Conservation (phyloP, 2,113 vertebrate species). For the Solea senegalensis region DNA sequence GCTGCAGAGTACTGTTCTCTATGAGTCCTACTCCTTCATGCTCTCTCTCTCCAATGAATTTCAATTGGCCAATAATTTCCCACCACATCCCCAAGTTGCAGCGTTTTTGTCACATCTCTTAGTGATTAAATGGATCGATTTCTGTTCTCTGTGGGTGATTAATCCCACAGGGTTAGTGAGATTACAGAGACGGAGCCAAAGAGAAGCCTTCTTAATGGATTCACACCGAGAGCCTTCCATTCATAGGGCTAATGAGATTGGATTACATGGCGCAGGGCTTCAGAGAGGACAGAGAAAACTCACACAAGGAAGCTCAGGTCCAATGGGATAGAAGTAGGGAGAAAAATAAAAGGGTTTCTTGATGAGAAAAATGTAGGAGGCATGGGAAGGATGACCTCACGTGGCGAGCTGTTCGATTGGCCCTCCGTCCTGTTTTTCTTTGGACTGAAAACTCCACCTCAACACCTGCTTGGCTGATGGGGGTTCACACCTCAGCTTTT, state of each 20-base stretch:
- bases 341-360: not conserved
- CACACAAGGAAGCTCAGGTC: slow-evolving; percentile 29
- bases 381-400: slow-evolving; percentile 34
- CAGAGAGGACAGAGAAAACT: slow-evolving; percentile 50
- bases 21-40: not conserved
- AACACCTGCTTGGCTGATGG: slow-evolving; percentile 55
- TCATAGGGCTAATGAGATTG: slow-evolving; percentile 75
- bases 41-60: slow-evolving; percentile 53
- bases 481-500: slow-evolving; percentile 37
- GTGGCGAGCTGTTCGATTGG: not conserved
- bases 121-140: slow-evolving; percentile 79
- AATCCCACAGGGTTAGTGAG: slow-evolving; percentile 75
- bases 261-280: slow-evolving; percentile 55
- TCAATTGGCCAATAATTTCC: slow-evolving; percentile 73
- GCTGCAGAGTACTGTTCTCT: slow-evolving; percentile 34
- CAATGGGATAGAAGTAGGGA: slow-evolving; percentile 10
- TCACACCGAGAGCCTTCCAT: slow-evolving; percentile 70
- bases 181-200: slow-evolving; percentile 61
- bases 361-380: slow-evolving; percentile 32
- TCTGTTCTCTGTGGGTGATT: slow-evolving; percentile 75
- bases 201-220: slow-evolving; percentile 71
- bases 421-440: slow-evolving; percentile 9
- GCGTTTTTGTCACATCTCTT: slow-evolving; percentile 72
- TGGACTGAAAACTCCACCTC: slow-evolving; percentile 14
- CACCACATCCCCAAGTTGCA: slow-evolving; percentile 59